These are phyloP conservation scores for Bellardia pandia DNA, from an alignment of 2,888 invertebrate genomes.

Conservation along the genomic window DNA sequence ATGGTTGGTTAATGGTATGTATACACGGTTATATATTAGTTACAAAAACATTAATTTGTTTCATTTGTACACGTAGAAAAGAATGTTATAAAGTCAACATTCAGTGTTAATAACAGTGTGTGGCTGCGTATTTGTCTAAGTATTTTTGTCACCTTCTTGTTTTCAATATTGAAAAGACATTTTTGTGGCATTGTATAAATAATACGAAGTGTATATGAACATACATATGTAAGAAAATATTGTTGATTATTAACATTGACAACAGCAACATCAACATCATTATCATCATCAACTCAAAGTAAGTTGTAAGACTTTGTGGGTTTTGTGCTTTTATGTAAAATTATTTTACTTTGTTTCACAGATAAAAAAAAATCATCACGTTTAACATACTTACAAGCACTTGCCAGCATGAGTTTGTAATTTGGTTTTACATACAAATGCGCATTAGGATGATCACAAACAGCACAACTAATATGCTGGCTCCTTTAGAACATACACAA, in stretches of 20 bases:
- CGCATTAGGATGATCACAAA: no score
- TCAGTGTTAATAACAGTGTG: slow-evolving; percentile 42
- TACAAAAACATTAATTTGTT: background rate
- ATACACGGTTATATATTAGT: slow-evolving; percentile 30
- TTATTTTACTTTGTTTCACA: slow-evolving; percentile 32
- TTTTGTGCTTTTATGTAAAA: slow-evolving; percentile 31
- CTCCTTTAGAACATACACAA: no score
- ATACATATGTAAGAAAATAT: background rate
- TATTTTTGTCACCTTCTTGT: slow-evolving; percentile 64
- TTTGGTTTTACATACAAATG: background rate
- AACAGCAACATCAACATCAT: background rate
- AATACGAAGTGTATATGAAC: background rate
- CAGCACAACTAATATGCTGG: no score
- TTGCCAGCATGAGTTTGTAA: background rate
- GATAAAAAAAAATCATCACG: slow-evolving; percentile 51
- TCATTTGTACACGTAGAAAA: slow-evolving; percentile 33
- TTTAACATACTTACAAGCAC: slow-evolving; percentile 34
- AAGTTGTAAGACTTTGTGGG: background rate
- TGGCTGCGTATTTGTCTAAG: slow-evolving; percentile 43
- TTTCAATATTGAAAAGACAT: slow-evolving; percentile 48
- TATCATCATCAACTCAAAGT: background rate
- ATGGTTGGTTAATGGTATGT: background rate
- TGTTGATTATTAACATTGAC: slow-evolving; percentile 37
- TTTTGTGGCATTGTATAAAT: slow-evolving; percentile 6
- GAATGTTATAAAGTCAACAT: slow-evolving; percentile 49